Evolutionary conservation across 2,888 invertebrate genomes (phyloP).

Genomic region (Andrena haemorrhoa): DNA sequence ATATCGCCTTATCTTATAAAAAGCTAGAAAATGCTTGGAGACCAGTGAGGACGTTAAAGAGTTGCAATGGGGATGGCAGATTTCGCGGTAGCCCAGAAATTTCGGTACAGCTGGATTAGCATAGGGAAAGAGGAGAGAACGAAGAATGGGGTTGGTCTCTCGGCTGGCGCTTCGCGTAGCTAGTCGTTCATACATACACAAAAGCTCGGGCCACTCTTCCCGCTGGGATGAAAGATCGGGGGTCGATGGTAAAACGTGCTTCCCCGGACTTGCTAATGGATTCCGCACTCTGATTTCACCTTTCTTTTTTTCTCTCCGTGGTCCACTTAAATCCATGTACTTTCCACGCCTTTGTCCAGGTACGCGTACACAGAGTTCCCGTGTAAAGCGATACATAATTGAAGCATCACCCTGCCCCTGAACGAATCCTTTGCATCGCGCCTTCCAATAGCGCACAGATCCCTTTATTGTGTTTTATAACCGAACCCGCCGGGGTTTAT

Average conservation of each 20-base stretch:
- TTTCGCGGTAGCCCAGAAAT: slow-evolving; percentile 16
- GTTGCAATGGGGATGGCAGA: no score
- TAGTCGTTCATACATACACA: slow-evolving; percentile 59
- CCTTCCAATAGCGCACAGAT: not conserved
- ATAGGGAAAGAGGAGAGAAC: slow-evolving; percentile 17
- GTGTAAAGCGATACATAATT: slow-evolving; percentile 52
- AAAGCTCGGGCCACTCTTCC: slow-evolving; percentile 54
- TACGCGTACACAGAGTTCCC: slow-evolving; percentile 32
- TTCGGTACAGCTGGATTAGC: slow-evolving; percentile 35
- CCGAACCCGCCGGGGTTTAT: slow-evolving; percentile 10
- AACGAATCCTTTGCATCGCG: slow-evolving; percentile 5
- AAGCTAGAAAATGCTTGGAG: no score
- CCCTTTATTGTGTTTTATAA: slow-evolving; percentile 31
- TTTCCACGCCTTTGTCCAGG: slow-evolving; percentile 54
- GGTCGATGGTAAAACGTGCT: slow-evolving; percentile 78
- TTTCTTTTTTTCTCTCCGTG: slow-evolving; percentile 44
- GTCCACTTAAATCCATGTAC: slow-evolving; percentile 51
- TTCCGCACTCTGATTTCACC: slow-evolving; percentile 74
- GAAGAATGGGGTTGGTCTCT: slow-evolving; percentile 37
- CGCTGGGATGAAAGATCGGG: slow-evolving; percentile 78
- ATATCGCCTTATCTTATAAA: no score
- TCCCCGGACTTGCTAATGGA: slow-evolving; percentile 78
- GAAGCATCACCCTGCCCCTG: slow-evolving; percentile 21
- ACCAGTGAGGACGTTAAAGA: no score
- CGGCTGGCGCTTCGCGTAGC: slow-evolving; percentile 29